Base-by-base conservation (phyloP, 1,140 invertebrate genomes). In the Monochamus saltuarius region DNA sequence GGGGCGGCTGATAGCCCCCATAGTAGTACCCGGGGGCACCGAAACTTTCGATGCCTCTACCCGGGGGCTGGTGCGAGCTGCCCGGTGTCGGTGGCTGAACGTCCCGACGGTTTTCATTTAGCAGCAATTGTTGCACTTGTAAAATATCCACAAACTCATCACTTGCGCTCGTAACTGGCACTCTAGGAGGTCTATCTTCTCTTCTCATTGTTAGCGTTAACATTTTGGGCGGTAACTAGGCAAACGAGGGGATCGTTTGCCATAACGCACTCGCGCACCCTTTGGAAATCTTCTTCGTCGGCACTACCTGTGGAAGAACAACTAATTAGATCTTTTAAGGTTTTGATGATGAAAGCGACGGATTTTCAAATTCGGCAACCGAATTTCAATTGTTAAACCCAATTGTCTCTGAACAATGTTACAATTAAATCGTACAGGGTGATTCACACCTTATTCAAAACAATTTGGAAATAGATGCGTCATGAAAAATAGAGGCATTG, bases 101-200 rank as follows among this genome's bases (percentile, higher is more conserved):
- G 64, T 77, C 59, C 71, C 77, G 14, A 66, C 71, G 43, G 72
- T 53, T 64, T 11, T 53, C 42, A 65, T 81, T 80, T 71, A 83
- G 76, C 65, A 83, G 76, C 70, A 84, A 73, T 68, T 83, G 77
- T 70, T 83, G 82, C 77, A 84, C 82, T 70, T 84, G 82, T 38
- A 82, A 79, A 65, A 83, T 83, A 76, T 84, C 82, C 73, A 84
- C 82, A 73, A 83, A 84, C 75, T 84, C 82, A 75, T 83, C 82
- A 64, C 62, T 62, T 45, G 58, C 40, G 37, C 43, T 62, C 62
- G 60, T 64, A 61, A 69, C 46, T 64, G 71, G 62, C 61, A 61
- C 64, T 61, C 60, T 57, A 52, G 54, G 61, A 17, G 61, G 66
- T 66, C 64, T 73, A 72, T 65, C 69, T 66, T 73, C 68, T 61